A percentile compares a stretch with the other conserved stretches of the same genome.
Conservation (phyloP, 2,797 vertebrate species). For the Channa striata region DNA sequence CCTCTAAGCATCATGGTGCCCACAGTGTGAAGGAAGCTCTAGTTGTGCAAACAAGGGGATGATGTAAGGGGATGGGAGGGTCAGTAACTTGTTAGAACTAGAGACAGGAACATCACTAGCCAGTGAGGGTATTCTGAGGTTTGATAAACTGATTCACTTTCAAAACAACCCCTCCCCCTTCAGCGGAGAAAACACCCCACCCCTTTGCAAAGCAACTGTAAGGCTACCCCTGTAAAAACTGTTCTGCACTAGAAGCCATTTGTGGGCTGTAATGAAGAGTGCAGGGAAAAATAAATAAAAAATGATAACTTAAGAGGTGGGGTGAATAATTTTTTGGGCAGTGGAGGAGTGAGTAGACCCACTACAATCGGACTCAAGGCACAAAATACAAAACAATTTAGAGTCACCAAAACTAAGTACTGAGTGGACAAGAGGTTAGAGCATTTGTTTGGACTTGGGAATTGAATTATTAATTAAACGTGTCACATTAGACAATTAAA, state of each 20-base stretch:
- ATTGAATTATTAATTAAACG: constrained; percentile 49
- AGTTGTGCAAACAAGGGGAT: constrained; percentile 17
- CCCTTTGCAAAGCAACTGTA: constrained; percentile 59
- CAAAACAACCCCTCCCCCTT: constrained; percentile 39
- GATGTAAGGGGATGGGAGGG: constrained; percentile 18
- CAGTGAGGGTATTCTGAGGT: constrained; percentile 39
- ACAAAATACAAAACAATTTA: constrained; percentile 15
- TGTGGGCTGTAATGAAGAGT: no score
- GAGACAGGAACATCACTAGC: constrained; percentile 55
- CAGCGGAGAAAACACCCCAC: constrained; percentile 64
- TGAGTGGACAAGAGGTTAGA: neutral
- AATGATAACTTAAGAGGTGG: no score
- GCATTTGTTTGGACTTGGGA: constrained; percentile 12
- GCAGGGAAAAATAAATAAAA: no score
- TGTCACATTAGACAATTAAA: constrained; percentile 37
- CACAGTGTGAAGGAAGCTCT: constrained; percentile 61
- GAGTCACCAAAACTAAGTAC: neutral
- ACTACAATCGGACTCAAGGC: constrained; percentile 14
- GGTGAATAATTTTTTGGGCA: no score
- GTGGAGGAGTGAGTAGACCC: constrained; percentile 4
- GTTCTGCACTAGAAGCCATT: no score
- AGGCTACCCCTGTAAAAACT: constrained; percentile 5
- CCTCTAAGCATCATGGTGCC: constrained; percentile 50
- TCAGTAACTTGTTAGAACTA: constrained; percentile 30
- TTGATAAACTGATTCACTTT: constrained; percentile 66